Evolutionary conservation across 2,113 vertebrate genomes (phyloP).

Genomic region (Podarcis cretensis): DNA sequence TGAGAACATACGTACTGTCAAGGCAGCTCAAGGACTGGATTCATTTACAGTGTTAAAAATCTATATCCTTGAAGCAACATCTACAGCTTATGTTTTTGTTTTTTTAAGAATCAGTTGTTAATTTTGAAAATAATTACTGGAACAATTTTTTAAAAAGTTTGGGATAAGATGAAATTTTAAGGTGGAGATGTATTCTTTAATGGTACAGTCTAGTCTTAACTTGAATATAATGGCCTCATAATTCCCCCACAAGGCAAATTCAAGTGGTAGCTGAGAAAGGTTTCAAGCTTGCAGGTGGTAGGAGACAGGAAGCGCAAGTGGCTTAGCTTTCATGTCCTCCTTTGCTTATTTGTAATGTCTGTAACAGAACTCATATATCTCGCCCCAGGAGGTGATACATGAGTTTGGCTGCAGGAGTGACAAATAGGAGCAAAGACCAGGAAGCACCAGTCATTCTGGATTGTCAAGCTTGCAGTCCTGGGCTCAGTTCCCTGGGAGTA

Average conservation of each 20-base stretch:
- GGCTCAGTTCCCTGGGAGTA: too few relatives aligned
- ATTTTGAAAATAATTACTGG: neutral
- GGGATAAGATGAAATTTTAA: neutral
- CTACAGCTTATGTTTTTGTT: neutral
- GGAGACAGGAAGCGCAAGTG: neutral
- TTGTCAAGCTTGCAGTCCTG: too few relatives aligned
- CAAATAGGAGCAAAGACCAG: neutral
- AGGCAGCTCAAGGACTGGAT: neutral
- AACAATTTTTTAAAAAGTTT: neutral
- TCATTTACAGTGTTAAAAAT: slow-evolving; percentile 1
- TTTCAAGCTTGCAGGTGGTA: neutral
- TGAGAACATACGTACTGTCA: neutral
- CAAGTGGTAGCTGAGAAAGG: neutral
- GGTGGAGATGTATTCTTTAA: neutral
- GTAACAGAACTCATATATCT: neutral
- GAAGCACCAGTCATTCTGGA: neutral
- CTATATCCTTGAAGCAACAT: neutral
- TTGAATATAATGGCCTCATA: neutral
- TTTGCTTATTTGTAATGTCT: neutral
- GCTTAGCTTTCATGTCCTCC: neutral
- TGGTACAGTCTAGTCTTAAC: neutral
- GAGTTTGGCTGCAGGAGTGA: neutral
- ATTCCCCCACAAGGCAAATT: neutral
- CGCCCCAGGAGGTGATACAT: neutral
- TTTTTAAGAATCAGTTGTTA: slow-evolving; percentile 12